Base-by-base conservation (phyloP, 2,113 vertebrate genomes). In the Holacanthus passer region DNA sequence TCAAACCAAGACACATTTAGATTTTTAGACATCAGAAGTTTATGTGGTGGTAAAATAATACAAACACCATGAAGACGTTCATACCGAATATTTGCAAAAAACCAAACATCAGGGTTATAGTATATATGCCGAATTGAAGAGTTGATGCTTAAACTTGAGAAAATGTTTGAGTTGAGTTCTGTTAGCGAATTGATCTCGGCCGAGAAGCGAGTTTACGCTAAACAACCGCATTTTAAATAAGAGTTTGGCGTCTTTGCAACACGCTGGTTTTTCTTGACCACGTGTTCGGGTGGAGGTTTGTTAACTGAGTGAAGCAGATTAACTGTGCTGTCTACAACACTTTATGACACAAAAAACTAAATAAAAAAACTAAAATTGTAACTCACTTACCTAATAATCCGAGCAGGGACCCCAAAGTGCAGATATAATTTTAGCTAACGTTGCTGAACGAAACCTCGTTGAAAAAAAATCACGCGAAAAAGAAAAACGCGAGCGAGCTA, bases 141-240 rank as follows among this genome's bases (percentile, higher is more conserved):
- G 3, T 2, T 1, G 43, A 0, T 29, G 2, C 12, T 58, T 27
- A 2, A 9, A n/a, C 1, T 29, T 35, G 0, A 37, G 0, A 43
- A 35, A 12, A 16, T 12, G 2, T 2, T 19, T 11, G 1, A 31
- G 0, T 37, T 0, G 0, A 53, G 5, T 13, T 32, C 1, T 29
- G 2, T 5, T 20, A 0, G 1, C 22, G 2, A 0, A 17, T 19
- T 0, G 29, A 63, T 24, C 0, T 4, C 5, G 4, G 1, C 24
- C 0, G 16, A 29, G 5, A 1, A 14, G 0, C 0, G 1, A 14
- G 1, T 22, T 43, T 1, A 35, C 1, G 35, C 1, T 0, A 58
- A 48, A 45, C 39, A 1, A 19, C 0, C 2, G 1, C 0, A 16
- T 43, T 22, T 65, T 5, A 2, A 52, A n/a, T 9, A 22, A 19